Conservation (phyloP, 30 jellyfish, hydroid and myxozoan genomes). For the Pseudorhiza aurosa region DNA sequence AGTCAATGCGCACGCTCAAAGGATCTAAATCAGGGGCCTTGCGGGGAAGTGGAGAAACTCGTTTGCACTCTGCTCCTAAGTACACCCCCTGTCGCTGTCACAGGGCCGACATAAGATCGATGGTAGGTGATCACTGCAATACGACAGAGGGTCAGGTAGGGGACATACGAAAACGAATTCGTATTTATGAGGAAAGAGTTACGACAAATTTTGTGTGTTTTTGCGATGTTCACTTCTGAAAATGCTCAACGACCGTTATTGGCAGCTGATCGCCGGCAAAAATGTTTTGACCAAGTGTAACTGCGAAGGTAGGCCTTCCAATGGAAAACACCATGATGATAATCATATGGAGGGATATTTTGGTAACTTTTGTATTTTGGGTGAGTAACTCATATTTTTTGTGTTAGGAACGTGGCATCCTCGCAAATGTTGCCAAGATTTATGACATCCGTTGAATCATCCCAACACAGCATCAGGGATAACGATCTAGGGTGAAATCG, state of each 20-base stretch:
- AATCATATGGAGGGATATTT: slow-evolving; percentile 66
- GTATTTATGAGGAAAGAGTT: neutral
- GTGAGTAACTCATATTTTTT: slow-evolving; percentile 34
- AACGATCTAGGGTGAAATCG: too few relatives aligned
- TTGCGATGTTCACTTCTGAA: slow-evolving; percentile 52
- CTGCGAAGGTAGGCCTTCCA: slow-evolving; percentile 64
- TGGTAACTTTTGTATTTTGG: slow-evolving; percentile 58
- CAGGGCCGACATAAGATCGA: slow-evolving; percentile 52
- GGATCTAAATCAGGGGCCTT: neutral
- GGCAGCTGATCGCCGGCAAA: slow-evolving; percentile 40
- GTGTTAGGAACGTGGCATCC: too few relatives aligned
- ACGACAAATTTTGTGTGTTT: neutral
- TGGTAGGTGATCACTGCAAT: slow-evolving; percentile 21
- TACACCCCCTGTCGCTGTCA: slow-evolving; percentile 64
- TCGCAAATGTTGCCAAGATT: too few relatives aligned
- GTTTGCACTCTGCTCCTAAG: slow-evolving; percentile 1
- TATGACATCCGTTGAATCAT: too few relatives aligned
- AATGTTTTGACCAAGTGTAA: slow-evolving; percentile 18
- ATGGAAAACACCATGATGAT: slow-evolving; percentile 66
- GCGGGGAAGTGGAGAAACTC: too few relatives aligned
- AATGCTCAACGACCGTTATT: slow-evolving; percentile 32
- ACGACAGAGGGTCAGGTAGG: neutral
- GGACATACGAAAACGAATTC: neutral
- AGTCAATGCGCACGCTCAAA: neutral
- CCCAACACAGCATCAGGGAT: too few relatives aligned